Conservation (phyloP, 2,888 invertebrate species). For the Dolomedes plantarius region DNA sequence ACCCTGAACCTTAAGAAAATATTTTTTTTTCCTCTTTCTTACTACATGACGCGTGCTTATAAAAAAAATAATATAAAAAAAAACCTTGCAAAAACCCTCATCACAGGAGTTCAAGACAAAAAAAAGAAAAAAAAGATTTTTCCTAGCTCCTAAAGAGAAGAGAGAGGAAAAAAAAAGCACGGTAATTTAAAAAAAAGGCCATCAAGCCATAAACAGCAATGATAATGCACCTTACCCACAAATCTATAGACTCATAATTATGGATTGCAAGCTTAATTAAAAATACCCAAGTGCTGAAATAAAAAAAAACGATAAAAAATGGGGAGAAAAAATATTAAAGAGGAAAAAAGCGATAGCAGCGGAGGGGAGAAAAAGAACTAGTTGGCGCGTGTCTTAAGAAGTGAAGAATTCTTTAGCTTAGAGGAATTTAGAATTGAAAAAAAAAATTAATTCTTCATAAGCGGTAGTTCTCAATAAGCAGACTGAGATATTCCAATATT, state of each 20-base stretch:
- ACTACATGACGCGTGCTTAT: neutral
- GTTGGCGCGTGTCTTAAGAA: slow-evolving; percentile 42
- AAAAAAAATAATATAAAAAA: slow-evolving; percentile 35
- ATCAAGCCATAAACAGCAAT: slow-evolving; percentile 70
- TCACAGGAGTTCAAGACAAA: slow-evolving; percentile 51
- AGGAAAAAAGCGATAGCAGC: neutral
- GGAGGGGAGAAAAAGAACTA: slow-evolving; percentile 36
- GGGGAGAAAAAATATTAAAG: slow-evolving; percentile 14
- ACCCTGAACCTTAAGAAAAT: slow-evolving; percentile 69
- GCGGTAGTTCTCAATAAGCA: slow-evolving; percentile 54
- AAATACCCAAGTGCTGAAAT: slow-evolving; percentile 47
- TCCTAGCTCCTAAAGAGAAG: neutral
- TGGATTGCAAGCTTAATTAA: slow-evolving; percentile 71
- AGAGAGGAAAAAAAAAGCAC: slow-evolving; percentile 32
- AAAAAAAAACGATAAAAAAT: slow-evolving; percentile 16
- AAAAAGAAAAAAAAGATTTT: slow-evolving; percentile 10
- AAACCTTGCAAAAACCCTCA: slow-evolving; percentile 49
- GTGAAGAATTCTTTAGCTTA: slow-evolving; percentile 57
- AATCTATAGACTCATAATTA: slow-evolving; percentile 71
- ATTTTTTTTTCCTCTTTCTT: slow-evolving; percentile 40
- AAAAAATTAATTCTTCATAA: slow-evolving; percentile 63
- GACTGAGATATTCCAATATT: slow-evolving; percentile 47
- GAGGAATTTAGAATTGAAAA: slow-evolving; percentile 17
- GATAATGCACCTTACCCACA: slow-evolving; percentile 64
- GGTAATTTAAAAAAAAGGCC: slow-evolving; percentile 66